Evolutionary conservation across 1,140 invertebrate genomes (phyloP).

Genomic region (Lucilia sericata): DNA sequence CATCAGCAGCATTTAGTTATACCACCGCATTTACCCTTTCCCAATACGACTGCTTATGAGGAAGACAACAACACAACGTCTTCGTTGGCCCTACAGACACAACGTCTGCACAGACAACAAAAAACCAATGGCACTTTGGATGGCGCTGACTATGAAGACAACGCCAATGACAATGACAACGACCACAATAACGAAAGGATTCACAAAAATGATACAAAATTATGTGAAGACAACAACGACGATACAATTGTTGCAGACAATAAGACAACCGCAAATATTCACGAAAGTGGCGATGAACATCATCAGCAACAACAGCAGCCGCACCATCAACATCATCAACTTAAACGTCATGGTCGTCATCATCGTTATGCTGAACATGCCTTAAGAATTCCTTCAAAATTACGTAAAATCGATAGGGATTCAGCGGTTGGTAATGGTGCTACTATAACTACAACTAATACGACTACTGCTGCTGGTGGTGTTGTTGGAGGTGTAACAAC

Average conservation of each 20-base stretch:
- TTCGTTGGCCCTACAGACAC: not conserved
- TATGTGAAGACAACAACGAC: conserved; percentile 18
- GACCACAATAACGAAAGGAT: not conserved
- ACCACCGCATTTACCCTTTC: conserved; percentile 34
- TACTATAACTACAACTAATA: not conserved
- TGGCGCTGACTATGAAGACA: conserved; percentile 30
- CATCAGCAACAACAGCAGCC: conserved; percentile 51
- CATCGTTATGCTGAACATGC: conserved; percentile 59
- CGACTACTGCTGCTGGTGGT: conserved; percentile 1
- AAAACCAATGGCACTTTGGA: conserved; percentile 26
- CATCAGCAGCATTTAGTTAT: not conserved
- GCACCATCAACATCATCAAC: conserved; percentile 52
- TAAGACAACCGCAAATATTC: conserved; percentile 23
- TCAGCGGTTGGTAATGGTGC: conserved; percentile 47
- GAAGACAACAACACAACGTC: not conserved
- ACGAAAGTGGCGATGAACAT: conserved; percentile 49
- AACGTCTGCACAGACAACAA: conserved; percentile 23
- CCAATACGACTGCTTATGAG: not conserved
- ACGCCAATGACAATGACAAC: not conserved
- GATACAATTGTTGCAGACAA: conserved; percentile 10
- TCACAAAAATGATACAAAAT: conserved; percentile 39
- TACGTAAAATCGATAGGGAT: conserved; percentile 66
- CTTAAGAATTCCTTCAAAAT: conserved; percentile 63
- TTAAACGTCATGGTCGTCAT: conserved; percentile 62
- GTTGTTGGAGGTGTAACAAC: conserved; percentile 43